These are phyloP conservation scores for Trichonephila clavipes DNA, from an alignment of 1,140 invertebrate genomes.

Conservation along the genomic window DNA sequence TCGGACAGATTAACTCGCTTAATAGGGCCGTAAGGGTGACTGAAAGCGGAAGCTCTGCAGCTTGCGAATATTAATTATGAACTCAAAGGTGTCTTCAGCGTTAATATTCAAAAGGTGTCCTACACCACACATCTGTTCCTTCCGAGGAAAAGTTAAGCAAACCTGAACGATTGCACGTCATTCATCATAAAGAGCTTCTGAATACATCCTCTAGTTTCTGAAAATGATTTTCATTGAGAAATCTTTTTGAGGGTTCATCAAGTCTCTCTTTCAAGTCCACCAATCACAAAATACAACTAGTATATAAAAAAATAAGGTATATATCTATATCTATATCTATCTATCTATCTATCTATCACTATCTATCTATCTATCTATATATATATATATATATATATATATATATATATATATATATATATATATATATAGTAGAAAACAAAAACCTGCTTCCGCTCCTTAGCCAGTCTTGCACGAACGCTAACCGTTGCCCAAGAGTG, in stretches of 20 bases:
- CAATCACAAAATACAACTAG: background rate
- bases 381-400: too few species aligned
- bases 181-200: background rate
- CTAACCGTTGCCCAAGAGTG: constrained; percentile 26
- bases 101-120: constrained; percentile 26
- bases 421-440: background rate
- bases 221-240: constrained; percentile 35
- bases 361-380: too few species aligned
- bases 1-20: constrained; percentile 51
- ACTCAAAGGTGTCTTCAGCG: constrained; percentile 14
- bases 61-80: constrained; percentile 41
- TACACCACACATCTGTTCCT: constrained; percentile 32
- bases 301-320: background rate
- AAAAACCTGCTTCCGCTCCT: constrained; percentile 38
- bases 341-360: too few species aligned
- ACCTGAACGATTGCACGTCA: constrained; percentile 32
- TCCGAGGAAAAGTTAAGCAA: constrained; percentile 21
- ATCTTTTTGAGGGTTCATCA: constrained; percentile 26
- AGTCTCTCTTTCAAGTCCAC: background rate
- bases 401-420: background rate
- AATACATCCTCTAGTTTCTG: background rate
- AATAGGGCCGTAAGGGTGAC: constrained; percentile 9
- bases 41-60: constrained; percentile 25
- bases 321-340: too few species aligned
- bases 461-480: constrained; percentile 51